Base-by-base conservation (phyloP, 2,797 vertebrate genomes). In the Triplophysa yarkandensis region DNA sequence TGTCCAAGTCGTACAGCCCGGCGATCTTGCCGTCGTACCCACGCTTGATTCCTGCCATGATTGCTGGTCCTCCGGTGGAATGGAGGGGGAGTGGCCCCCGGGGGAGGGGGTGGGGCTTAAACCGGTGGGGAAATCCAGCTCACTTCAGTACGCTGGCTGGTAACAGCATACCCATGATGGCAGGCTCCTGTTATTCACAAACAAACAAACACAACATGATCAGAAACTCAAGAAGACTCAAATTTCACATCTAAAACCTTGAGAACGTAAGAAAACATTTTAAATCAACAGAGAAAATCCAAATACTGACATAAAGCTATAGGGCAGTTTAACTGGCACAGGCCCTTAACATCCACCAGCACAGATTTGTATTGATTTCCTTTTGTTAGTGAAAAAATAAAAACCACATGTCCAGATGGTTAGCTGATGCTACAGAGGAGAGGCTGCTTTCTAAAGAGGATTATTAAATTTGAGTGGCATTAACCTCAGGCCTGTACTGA, bases 11-110 rank as follows among this genome's bases (percentile, higher is more conserved):
- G 14, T 99, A 99, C 43, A 99, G 90, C 80, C 97, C 97, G 4
- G 97, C 97, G 34, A 99, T 99, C 90, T 98, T 99, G 57, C 97
- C 97, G 67, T 98, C 97, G 14, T 98, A 98, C 58, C 96, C 97
- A 76, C 96, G 92, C 85, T 99, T 99, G 90, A 98, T 95, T 77
- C 96, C 96, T 60, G 97, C 96, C 96, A 98, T 98, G 83, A 89
- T 82, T 76, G 83, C 85, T 83, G 83, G 74, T 62, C 81, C 77
- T 83, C 85, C 85, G 67, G 19, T 79, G 69, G 76, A 34, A 11
- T 84, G 77, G 81, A 77, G 85, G 79, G 81, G 78, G 4, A 75
- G 44, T 82, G 82, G 80, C 81, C 78, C 78, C 87, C 63, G 74
- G 70, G 61, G 80, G 77, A 68, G 67, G 74, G n/a, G 80, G 75